These are phyloP conservation scores for Petrolisthes cinctipes DNA, from an alignment of 2,888 invertebrate species.

Conservation along the genomic window DNA sequence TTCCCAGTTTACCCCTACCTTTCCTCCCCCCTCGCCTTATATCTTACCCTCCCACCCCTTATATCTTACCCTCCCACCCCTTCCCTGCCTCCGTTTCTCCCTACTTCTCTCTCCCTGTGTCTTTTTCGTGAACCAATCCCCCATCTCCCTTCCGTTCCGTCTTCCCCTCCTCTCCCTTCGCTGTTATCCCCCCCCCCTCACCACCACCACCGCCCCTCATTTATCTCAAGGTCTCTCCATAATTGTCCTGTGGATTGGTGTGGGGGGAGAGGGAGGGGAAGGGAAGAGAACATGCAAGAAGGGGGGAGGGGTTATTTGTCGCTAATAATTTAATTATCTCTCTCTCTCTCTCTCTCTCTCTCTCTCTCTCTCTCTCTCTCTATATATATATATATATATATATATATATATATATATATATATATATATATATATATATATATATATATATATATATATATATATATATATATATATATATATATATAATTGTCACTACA, in stretches of 20 bases:
- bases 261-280: neutral
- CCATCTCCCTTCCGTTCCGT: neutral
- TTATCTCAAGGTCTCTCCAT: neutral
- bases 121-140: neutral
- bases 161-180: neutral
- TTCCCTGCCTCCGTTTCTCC: neutral
- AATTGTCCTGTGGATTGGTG: neutral
- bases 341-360: neutral
- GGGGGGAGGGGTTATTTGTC: neutral
- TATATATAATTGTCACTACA: too few relatives aligned
- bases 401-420: neutral
- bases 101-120: constrained; percentile 19
- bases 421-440: neutral
- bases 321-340: neutral
- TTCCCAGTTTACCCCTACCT: neutral
- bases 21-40: neutral
- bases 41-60: neutral
- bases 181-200: neutral
- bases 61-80: neutral
- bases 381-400: neutral
- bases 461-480: too few relatives aligned
- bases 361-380: neutral
- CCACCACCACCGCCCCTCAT: neutral
- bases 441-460: too few relatives aligned
- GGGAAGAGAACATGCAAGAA: neutral